Evolutionary conservation across 2,888 invertebrate species (phyloP).

Genomic region (Conus canariensis): DNA sequence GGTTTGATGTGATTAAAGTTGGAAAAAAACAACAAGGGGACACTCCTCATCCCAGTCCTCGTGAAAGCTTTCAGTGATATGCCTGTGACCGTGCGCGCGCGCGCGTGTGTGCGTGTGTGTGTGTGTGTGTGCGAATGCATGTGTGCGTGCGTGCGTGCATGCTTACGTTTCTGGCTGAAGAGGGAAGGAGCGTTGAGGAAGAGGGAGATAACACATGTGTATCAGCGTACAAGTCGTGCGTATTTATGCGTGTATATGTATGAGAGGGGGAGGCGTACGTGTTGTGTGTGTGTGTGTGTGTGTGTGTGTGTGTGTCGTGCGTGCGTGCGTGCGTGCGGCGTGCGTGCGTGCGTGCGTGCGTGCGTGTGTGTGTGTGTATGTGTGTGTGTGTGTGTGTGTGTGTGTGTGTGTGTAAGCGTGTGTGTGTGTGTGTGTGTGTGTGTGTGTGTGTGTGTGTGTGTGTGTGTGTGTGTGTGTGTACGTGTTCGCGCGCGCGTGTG

Average conservation of each 20-base stretch:
- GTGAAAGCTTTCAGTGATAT: neutral
- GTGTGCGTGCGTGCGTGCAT: neutral
- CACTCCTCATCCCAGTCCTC: neutral
- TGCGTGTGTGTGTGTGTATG: slow-evolving; percentile 5
- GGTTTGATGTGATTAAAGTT: neutral
- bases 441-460: neutral
- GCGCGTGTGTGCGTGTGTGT: neutral
- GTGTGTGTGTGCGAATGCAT: neutral
- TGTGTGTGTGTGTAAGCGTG: neutral
- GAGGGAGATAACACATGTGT: too few species aligned
- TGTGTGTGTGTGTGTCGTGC: slow-evolving; percentile 4
- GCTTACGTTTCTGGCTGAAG: neutral
- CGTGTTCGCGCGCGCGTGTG: too few species aligned
- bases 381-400: slow-evolving; percentile 16
- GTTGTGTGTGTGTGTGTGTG: neutral
- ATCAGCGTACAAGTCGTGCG: too few species aligned
- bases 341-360: neutral
- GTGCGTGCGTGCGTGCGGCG: neutral
- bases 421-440: neutral
- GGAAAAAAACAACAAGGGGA: neutral
- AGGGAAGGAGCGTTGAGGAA: too few species aligned
- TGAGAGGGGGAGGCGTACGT: neutral
- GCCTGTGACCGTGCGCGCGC: neutral
- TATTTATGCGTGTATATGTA: neutral
- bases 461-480: too few species aligned